A percentile compares a stretch with the other conserved stretches of the same genome.
phyloP scores from a whole-genome alignment of 2,797 vertebrate species.

The Phataginus tetradactyla region DNA sequence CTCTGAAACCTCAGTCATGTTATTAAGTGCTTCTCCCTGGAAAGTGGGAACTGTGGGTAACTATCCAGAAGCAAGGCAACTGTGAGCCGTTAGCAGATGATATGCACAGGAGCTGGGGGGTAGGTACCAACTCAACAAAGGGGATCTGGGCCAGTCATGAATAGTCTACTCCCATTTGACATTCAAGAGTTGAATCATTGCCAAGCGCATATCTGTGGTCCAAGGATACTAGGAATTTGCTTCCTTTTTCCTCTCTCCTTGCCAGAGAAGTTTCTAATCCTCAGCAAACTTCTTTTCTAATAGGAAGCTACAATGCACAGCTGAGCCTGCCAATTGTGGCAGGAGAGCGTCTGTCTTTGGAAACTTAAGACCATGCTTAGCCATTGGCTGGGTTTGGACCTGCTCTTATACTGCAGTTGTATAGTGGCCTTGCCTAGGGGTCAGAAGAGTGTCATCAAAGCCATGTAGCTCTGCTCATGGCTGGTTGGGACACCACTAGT shows the following conservation, averaged over 20 bases:
- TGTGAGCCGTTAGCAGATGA: background rate
- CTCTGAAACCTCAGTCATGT: background rate
- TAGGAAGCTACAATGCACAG: background rate
- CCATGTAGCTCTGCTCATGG: background rate
- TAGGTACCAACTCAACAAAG: background rate
- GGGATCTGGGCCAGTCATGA: background rate
- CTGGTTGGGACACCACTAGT: background rate
- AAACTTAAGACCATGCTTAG: background rate
- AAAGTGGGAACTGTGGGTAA: background rate
- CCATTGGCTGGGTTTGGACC: slow-evolving; percentile 46
- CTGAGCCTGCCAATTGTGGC: background rate
- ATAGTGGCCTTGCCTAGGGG: background rate
- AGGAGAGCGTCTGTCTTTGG: background rate
- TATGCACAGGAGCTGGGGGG: background rate
- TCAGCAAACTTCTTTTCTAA: background rate
- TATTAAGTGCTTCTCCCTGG: background rate
- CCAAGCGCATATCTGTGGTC: background rate
- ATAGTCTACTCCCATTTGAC: background rate
- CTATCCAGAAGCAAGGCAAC: background rate
- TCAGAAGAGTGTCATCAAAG: accelerated
- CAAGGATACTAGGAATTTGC: background rate
- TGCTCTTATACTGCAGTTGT: background rate
- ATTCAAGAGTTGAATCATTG: background rate
- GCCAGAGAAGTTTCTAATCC: background rate
- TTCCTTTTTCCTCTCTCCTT: background rate